Evolutionary conservation across 2,888 invertebrate genomes (phyloP).

Genomic region (Thecocarcelia acutangulata): DNA sequence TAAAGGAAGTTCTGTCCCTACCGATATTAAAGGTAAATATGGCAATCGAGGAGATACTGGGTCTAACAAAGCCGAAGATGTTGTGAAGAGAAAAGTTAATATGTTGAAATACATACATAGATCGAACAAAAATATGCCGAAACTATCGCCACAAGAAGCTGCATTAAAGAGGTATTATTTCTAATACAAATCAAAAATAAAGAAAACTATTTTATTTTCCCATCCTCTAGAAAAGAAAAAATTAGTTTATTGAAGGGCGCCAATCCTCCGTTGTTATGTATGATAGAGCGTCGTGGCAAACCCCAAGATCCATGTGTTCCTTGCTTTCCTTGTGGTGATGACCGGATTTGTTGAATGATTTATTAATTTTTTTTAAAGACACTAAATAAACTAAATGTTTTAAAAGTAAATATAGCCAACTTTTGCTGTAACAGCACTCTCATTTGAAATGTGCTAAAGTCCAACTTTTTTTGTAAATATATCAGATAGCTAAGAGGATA

Average conservation of each 20-base stretch:
- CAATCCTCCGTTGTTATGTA: conserved; percentile 71
- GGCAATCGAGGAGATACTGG: conserved; percentile 9
- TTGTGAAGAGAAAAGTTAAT: conserved; percentile 55
- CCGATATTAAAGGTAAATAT: conserved; percentile 44
- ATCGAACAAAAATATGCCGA: conserved; percentile 44
- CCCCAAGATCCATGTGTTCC: conserved; percentile 66
- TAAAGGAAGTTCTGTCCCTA: conserved; percentile 19
- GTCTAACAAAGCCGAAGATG: not conserved
- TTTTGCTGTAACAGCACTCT: too few species aligned
- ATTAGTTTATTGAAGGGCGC: conserved; percentile 66
- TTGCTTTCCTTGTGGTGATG: conserved; percentile 35
- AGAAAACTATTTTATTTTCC: conserved; percentile 7
- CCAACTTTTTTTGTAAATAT: too few species aligned
- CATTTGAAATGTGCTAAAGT: too few species aligned
- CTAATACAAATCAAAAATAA: not conserved
- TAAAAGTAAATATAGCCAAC: not conserved
- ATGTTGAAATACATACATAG: conserved; percentile 72
- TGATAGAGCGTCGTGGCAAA: conserved; percentile 72
- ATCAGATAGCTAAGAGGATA: too few species aligned
- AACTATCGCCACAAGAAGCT: conserved; percentile 52
- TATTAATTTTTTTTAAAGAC: not conserved
- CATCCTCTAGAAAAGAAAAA: conserved; percentile 56
- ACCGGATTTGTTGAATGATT: conserved; percentile 54
- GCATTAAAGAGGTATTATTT: conserved; percentile 64
- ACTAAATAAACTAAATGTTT: not conserved